These are phyloP conservation scores for Diadumene lineata DNA, from an alignment of 92 coral and sea anemone species.

Conservation along the genomic window DNA sequence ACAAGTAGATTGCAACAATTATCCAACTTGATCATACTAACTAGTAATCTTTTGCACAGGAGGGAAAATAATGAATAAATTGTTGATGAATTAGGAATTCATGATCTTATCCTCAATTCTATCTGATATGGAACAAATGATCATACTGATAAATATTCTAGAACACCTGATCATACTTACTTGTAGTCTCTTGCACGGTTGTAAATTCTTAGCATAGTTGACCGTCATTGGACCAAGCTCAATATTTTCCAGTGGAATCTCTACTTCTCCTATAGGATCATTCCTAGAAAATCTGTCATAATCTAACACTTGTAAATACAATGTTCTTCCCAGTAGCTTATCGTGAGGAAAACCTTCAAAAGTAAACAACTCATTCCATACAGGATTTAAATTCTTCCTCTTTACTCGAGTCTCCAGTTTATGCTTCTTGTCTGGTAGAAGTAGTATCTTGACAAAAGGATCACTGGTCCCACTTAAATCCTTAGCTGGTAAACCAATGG, in stretches of 20 bases:
- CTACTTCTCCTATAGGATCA: conserved; percentile 95
- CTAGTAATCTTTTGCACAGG: too few relatives aligned
- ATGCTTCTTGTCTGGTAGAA: conserved; percentile 91
- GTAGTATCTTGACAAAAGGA: conserved; percentile 91
- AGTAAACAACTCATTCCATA: conserved; percentile 94
- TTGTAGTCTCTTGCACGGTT: conserved; percentile 74
- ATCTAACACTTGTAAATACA: conserved; percentile 91
- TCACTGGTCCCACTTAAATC: conserved; percentile 99
- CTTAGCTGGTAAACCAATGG: conserved; percentile 86
- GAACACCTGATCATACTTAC: conserved; percentile 32
- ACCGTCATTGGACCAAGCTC: conserved; percentile 89
- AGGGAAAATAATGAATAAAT: too few relatives aligned
- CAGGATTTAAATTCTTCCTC: conserved; percentile 88
- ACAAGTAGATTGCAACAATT: too few relatives aligned
- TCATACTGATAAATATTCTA: background rate
- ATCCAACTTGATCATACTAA: too few relatives aligned
- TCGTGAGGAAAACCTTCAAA: conserved; percentile 94
- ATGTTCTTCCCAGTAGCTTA: conserved; percentile 79
- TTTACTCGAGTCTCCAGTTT: conserved; percentile 93
- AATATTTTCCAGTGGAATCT: conserved; percentile 81
- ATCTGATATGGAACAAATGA: too few relatives aligned
- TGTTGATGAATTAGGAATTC: too few relatives aligned
- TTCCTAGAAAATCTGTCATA: conserved; percentile 97
- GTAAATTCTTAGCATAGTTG: conserved; percentile 78
- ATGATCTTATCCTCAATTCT: too few relatives aligned